Base-by-base conservation (phyloP, 2,888 invertebrate species). In the Zaprionus lineosus region DNA sequence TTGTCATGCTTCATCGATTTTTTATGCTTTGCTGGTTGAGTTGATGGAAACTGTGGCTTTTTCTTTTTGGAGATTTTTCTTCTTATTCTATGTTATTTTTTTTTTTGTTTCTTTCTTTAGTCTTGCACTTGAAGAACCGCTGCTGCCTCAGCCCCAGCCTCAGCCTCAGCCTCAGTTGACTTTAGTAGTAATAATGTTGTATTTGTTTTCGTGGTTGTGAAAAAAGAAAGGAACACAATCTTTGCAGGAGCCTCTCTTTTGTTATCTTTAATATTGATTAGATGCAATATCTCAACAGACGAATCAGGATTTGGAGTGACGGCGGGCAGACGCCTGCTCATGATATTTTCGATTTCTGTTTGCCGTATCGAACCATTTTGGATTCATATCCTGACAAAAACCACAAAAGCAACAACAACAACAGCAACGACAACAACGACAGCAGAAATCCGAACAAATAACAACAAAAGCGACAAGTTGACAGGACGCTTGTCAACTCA, bases 1-100 rank as follows among this genome's bases (percentile, higher is more conserved):
- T 44, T 76, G 59, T 81, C 74, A 76, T 76, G 77, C 77, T 69
- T 69, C 82, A 81, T 76, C 74, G 82, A 73, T 77, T 76, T 76
- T 63, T 60, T 74, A 68, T 79, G 71, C 72, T 65, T 71, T 68
- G 68, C 62, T 71, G 76, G 33, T 63, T 75, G 36, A 61, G 41
- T 79, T 79, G 82, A 76, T 79, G 81, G 73, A 68, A 72, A 76
- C 65, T 67, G 28, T 43, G 41, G 7, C 21, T 57, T 2, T 14
- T 12, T 60, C 34, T 9, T 14, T 16, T 11, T 29, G 6, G n/a
- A n/a, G n/a, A n/a, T 50, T 14, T 28, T 19, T 28, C 9, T 21
- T 24, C 14, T 19, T 14, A 5, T 5, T 36, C 59, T 53, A n/a
- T n/a, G n/a, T n/a, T n/a, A n/a, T n/a, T 14, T 14, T 9, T 24